A percentile compares a stretch with the other conserved stretches of the same genome.
Evolutionary conservation across 2,797 vertebrate species (phyloP).

Genomic region (Acipenser transmontanus): DNA sequence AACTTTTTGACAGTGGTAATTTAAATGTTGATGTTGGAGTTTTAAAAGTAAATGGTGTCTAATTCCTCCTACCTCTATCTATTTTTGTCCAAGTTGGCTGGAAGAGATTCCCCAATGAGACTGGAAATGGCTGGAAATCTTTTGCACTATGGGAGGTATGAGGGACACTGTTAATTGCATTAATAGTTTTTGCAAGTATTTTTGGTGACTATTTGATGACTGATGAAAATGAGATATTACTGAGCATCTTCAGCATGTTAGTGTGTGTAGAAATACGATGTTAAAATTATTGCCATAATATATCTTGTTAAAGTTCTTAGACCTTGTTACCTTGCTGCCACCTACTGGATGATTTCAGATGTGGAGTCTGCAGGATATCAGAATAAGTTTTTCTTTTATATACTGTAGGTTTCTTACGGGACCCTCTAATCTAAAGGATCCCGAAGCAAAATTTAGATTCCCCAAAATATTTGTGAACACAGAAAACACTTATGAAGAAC

Average conservation of each 20-base stretch:
- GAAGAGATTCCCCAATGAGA: constrained; percentile 90
- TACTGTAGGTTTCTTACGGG: constrained; percentile 89
- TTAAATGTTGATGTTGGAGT: too few relatives aligned
- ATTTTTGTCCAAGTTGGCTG: constrained; percentile 68
- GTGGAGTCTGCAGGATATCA: neutral
- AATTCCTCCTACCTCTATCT: neutral
- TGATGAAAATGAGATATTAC: neutral
- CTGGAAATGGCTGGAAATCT: constrained; percentile 92
- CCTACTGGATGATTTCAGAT: neutral
- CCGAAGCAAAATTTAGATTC: constrained; percentile 89
- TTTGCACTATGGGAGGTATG: constrained; percentile 95
- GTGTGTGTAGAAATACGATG: neutral
- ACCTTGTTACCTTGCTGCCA: too few relatives aligned
- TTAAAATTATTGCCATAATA: neutral
- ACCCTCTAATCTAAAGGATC: constrained; percentile 88
- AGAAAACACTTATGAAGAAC: constrained; percentile 79
- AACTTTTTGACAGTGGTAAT: too few relatives aligned
- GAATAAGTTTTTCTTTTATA: neutral
- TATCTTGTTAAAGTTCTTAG: neutral
- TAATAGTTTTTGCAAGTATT: neutral
- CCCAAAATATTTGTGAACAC: constrained; percentile 93
- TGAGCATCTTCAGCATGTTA: neutral
- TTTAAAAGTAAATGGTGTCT: too few relatives aligned
- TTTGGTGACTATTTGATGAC: too few relatives aligned
- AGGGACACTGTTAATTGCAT: neutral